phyloP scores from a whole-genome alignment of 2,113 vertebrate genomes.

The Tor tambroides region DNA sequence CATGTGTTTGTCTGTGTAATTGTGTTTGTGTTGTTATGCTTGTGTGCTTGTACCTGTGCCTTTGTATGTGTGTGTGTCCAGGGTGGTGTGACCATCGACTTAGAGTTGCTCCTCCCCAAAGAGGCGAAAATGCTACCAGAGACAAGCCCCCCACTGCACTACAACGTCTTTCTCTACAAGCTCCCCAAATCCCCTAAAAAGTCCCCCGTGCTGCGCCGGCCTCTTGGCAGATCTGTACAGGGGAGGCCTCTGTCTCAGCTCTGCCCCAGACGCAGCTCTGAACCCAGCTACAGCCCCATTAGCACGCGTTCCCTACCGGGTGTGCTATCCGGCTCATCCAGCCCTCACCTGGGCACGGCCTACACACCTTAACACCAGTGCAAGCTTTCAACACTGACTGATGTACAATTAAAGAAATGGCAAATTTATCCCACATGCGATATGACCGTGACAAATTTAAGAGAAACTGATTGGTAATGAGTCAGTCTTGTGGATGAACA shows the following conservation, averaged over 20 bases:
- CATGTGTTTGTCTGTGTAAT: neutral
- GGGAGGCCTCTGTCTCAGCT: slow-evolving; percentile 46
- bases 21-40: slow-evolving; percentile 38
- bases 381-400: neutral
- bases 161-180: slow-evolving; percentile 77
- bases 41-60: slow-evolving; percentile 37
- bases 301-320: slow-evolving; percentile 75
- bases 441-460: slow-evolving; percentile 11
- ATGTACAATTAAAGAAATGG: neutral
- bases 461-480: neutral
- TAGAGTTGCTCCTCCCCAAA: slow-evolving; percentile 79
- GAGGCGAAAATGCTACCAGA: slow-evolving; percentile 71
- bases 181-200: slow-evolving; percentile 64
- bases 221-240: slow-evolving; percentile 35
- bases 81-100: slow-evolving; percentile 77
- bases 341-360: slow-evolving; percentile 37
- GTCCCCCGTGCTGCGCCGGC: slow-evolving; percentile 53
- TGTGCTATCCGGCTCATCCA: slow-evolving; percentile 59
- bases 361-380: slow-evolving; percentile 43
- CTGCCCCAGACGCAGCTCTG: slow-evolving; percentile 62
- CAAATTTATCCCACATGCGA: slow-evolving; percentile 1
- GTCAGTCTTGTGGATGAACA: neutral
- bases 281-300: slow-evolving; percentile 65
- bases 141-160: slow-evolving; percentile 68
- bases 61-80: slow-evolving; percentile 60